Conservation (phyloP, 1,140 invertebrate species). For the Drosophila punjabiensis region DNA sequence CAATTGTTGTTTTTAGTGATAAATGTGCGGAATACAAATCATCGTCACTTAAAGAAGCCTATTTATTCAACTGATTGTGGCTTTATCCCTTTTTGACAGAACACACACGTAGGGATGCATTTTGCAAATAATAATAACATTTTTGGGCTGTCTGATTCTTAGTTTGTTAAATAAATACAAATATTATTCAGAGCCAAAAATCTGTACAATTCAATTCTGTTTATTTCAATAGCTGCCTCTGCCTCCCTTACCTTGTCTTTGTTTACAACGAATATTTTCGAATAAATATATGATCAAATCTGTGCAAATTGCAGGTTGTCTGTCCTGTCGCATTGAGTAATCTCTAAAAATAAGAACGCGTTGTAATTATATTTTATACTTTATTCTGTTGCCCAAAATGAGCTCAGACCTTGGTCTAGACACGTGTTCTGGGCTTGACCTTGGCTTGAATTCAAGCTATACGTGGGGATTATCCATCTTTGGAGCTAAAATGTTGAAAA, state of each 20-base stretch:
- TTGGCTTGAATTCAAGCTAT: conserved; percentile 26
- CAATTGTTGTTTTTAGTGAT: conserved; percentile 44
- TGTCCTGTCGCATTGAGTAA: conserved; percentile 40
- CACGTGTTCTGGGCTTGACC: conserved; percentile 25
- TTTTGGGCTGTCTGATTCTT: conserved; percentile 13
- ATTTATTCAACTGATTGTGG: conserved; percentile 51
- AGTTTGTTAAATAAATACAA: conserved; percentile 45
- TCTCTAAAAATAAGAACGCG: conserved; percentile 44
- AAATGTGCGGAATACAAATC: conserved; percentile 39
- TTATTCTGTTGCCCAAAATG: conserved; percentile 23
- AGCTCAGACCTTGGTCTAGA: conserved; percentile 23
- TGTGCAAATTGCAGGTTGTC: conserved; percentile 39
- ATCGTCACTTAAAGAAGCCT: conserved; percentile 26
- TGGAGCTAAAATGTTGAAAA: conserved; percentile 16
- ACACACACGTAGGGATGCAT: conserved; percentile 12
- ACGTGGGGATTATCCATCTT: conserved; percentile 15
- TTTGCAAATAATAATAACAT: conserved; percentile 17
- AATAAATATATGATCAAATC: conserved; percentile 52
- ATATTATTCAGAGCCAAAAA: conserved; percentile 43
- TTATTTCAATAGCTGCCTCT: conserved; percentile 29
- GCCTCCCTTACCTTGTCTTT: not conserved
- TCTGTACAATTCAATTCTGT: conserved; percentile 47
- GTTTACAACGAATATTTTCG: conserved; percentile 51
- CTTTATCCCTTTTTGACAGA: conserved; percentile 45
- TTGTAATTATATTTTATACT: conserved; percentile 49